Base-by-base conservation (phyloP, 92 coral and sea anemone genomes). In the Palythoa caribaeorum region DNA sequence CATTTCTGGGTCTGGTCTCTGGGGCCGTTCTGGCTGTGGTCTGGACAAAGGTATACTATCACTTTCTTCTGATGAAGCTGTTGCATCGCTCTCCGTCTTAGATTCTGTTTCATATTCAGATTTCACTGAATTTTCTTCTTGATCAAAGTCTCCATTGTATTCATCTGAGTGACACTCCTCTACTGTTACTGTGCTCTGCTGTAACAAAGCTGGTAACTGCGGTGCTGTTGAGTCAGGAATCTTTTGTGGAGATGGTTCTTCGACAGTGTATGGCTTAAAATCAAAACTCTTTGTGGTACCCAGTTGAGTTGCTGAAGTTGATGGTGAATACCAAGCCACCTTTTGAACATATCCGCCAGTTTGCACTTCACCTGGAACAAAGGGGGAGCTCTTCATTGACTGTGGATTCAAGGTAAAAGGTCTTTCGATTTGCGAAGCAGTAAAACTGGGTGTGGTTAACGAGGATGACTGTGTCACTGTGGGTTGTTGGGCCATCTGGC, bases 41-140 rank as follows among this genome's bases (percentile, higher is more conserved):
- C 57, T 21, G n/a, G 83, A 57, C 63, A 68, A 48, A 13, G 44
- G 62, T 10, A 65, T 47, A 36, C 21, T 52, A 44, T 68, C 62
- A 68, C 76, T 81, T 47, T 16, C 53, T 20, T 87, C 75, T 53
- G 76, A 70, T 1, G 77, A 68, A 4, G 63, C 50, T 69, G 90
- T 68, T 15, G 7, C 75, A 38, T 53, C 52, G 86, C 92, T 66
- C 14, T 81, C 90, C 3, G 84, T 83, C 63, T 92, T 92, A 55
- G 92, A 79, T 71, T 92, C 92, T 38, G 88, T 73, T 70, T 92
- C 94, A 65, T 59, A 50, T 16, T 89, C 87, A 68, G 87, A 90
- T 17, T 78, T 83, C 44, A 68, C 37, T 9, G 15, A 71, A 38
- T 77, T 69, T 1, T 74, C 63, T 9, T 89, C 72, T 14, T 37